Conservation (phyloP, 2,797 vertebrate species). For the Glossophaga mutica region DNA sequence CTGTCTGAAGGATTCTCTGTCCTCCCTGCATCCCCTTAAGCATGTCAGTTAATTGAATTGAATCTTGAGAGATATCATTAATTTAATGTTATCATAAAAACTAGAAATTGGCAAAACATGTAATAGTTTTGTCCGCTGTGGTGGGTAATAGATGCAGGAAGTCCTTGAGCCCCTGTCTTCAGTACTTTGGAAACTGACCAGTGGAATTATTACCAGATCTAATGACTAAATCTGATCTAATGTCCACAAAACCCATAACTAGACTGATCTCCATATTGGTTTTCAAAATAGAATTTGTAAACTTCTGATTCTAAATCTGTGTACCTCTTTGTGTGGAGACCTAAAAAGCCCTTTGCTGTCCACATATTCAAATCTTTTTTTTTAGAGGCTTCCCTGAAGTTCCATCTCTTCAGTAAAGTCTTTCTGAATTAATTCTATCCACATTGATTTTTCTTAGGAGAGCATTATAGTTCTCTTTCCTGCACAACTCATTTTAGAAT, state of each 20-base stretch:
- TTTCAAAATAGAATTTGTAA: conserved; percentile 19
- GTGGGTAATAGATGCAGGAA: not conserved
- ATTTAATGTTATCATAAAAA: conserved; percentile 28
- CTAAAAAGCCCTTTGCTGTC: not conserved
- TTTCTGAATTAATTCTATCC: conserved; percentile 14
- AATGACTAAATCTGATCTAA: conserved; percentile 10
- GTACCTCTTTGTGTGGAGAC: not conserved
- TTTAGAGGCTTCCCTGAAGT: not conserved
- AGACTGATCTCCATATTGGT: not conserved
- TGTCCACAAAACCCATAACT: conserved; percentile 19
- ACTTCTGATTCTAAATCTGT: conserved; percentile 20
- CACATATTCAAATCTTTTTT: not conserved
- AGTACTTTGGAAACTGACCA: conserved; percentile 19
- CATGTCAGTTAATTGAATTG: not conserved
- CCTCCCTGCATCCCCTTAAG: not conserved
- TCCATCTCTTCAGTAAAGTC: conserved; percentile 5
- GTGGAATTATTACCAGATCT: conserved; percentile 26
- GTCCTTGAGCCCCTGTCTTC: not conserved
- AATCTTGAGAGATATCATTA: conserved; percentile 15
- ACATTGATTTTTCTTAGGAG: not conserved
- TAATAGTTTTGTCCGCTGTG: not conserved
- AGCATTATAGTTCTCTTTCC: conserved; percentile 7
- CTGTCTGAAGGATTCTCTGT: not conserved
- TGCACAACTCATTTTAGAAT: conserved; percentile 21
- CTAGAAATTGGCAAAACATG: not conserved